Evolutionary conservation across 2,888 invertebrate species (phyloP).

Genomic region (Aphodius sticticus): DNA sequence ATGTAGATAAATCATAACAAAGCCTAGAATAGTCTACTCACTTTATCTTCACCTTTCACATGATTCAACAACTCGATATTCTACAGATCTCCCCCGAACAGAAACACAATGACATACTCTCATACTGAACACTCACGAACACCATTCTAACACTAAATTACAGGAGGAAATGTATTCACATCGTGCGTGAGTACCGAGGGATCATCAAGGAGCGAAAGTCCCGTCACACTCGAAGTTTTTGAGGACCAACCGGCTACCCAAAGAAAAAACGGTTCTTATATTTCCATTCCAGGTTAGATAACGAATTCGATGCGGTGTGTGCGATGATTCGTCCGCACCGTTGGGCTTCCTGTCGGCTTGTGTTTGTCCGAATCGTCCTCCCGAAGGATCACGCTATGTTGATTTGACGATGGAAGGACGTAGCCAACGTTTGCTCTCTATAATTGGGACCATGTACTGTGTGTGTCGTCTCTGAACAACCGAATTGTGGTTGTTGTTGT

Average conservation of each 20-base stretch:
- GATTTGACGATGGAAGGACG: constrained; percentile 12
- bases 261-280: constrained; percentile 65
- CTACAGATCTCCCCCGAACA: neutral
- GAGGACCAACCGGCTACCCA: constrained; percentile 54
- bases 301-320: neutral
- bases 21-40: neutral
- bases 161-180: constrained; percentile 49
- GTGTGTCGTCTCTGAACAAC: neutral
- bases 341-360: constrained; percentile 11
- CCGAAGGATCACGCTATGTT: constrained; percentile 4
- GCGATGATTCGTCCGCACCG: neutral
- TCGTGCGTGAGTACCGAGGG: constrained; percentile 40
- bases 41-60: neutral
- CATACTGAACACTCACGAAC: neutral
- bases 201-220: neutral
- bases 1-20: too few species aligned
- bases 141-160: constrained; percentile 38
- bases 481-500: too few species aligned
- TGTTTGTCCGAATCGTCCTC: constrained; percentile 22
- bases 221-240: constrained; percentile 33
- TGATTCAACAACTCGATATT: too few species aligned
- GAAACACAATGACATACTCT: neutral
- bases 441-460: constrained; percentile 9
- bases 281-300: constrained; percentile 66
- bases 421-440: neutral